A percentile compares a stretch with the other conserved stretches of the same genome.
phyloP scores from a whole-genome alignment of 2,113 vertebrate genomes.

The Gambusia affinis region DNA sequence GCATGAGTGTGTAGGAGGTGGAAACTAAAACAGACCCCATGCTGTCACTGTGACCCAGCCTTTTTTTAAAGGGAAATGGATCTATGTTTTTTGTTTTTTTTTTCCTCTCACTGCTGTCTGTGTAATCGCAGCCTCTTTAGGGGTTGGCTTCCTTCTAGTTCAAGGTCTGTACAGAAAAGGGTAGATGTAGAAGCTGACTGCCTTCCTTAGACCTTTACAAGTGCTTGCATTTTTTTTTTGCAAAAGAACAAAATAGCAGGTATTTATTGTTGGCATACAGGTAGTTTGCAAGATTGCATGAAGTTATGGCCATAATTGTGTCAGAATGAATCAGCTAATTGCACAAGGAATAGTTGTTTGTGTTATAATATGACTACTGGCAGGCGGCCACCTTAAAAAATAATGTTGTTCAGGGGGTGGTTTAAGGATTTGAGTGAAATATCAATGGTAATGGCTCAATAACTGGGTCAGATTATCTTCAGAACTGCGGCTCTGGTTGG shows the following conservation, averaged over 20 bases:
- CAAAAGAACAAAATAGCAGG: background rate
- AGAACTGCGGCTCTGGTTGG: background rate
- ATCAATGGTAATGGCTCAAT: background rate
- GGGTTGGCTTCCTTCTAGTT: conserved; percentile 53
- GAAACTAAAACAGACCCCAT: conserved; percentile 71
- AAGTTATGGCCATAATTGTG: background rate
- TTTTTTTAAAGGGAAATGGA: conserved; percentile 59
- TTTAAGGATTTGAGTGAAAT: background rate
- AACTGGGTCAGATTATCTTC: background rate
- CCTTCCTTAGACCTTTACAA: conserved; percentile 13
- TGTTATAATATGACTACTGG: background rate
- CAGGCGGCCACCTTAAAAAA: background rate
- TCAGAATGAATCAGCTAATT: background rate
- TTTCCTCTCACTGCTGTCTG: conserved; percentile 37
- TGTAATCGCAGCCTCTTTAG: conserved; percentile 62
- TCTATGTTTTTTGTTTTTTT: conserved; percentile 28
- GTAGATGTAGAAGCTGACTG: conserved; percentile 38
- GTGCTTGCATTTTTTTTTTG: conserved; percentile 34
- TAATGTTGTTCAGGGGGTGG: background rate
- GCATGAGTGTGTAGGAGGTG: conserved; percentile 69
- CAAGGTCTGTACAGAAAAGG: conserved; percentile 23
- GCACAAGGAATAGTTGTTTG: background rate
- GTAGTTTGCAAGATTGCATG: background rate
- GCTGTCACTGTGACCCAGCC: conserved; percentile 59
- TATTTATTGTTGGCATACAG: conserved; percentile 1